Base-by-base conservation (phyloP, 2,113 vertebrate genomes). In the Tangachromis dhanisi region DNA sequence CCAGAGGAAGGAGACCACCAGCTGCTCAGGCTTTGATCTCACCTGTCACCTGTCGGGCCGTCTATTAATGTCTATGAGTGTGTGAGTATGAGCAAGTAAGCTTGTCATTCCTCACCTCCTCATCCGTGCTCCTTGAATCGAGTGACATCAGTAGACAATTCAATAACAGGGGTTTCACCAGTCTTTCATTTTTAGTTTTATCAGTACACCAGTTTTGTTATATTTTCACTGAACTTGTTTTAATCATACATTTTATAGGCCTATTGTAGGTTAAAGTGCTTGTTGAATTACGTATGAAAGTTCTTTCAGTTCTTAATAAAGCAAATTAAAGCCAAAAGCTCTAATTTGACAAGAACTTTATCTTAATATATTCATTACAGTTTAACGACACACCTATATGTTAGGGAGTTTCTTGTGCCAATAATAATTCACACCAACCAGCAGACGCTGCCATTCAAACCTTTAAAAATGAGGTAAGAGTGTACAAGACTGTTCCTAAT, bases 21-120 rank as follows among this genome's bases (percentile, higher is more conserved):
- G 92, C 93, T 95, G 94, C 92, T 93, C 61, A 38, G 83, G 84
- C 94, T 96, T 96, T 96, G 95, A 96, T 96, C 95, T 93, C 90
- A 87, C 85, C 91, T 88, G 90, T 88, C 91, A 85, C 83, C 53
- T 53, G 66, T 83, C 53, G 59, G 71, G 68, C 51, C 49, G 35
- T 61, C 26, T 61, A 6, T 81, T 51, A 13, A n/a, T 85, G 68
- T 80, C 38, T 51, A 3, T 68, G 29, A 78, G 42, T 47, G 38
- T 89, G 31, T 35, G 40, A 38, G 55, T 21, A 11, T 29, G 54
- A 33, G 5, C 87, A 31, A 59, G 40, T 42, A 42, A 55, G 63
- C 14, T 2, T 83, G 86, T 92, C 86, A 86, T 38, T 93, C 59
- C 14, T 87, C 90, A 81, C 83, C 29, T 85, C 12, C 53, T 91